These are phyloP conservation scores for Drosophila kuntzei DNA, from an alignment of 2,888 invertebrate species.

Conservation along the genomic window DNA sequence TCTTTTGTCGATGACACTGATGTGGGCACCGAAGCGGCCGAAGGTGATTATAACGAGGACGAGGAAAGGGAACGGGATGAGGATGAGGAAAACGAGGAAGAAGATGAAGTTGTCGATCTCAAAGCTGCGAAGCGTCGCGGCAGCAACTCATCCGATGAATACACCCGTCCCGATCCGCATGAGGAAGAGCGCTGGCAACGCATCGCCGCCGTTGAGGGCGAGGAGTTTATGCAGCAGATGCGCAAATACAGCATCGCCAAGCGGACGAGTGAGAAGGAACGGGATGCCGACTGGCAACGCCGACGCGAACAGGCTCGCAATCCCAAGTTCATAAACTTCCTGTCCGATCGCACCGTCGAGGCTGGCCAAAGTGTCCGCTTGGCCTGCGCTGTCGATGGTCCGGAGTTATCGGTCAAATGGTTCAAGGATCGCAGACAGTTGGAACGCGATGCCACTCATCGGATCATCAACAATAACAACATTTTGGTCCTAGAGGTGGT, in stretches of 20 bases:
- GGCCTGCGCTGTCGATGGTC: constrained; percentile 91
- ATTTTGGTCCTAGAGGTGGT: constrained; percentile 87
- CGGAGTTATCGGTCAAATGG: constrained; percentile 91
- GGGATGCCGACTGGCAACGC: constrained; percentile 85
- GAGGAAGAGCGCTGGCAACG: constrained; percentile 84
- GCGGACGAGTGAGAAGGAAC: constrained; percentile 83
- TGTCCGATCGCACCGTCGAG: constrained; percentile 91
- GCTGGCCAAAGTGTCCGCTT: constrained; percentile 91
- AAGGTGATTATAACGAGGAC: constrained; percentile 67
- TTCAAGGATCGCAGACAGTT: constrained; percentile 88
- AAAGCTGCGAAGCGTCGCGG: constrained; percentile 78
- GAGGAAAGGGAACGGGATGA: constrained; percentile 54
- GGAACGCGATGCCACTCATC: constrained; percentile 84
- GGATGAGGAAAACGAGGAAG: constrained; percentile 65
- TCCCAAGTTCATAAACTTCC: constrained; percentile 86
- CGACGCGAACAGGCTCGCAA: constrained; percentile 83
- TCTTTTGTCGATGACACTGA: constrained; percentile 68
- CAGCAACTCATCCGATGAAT: constrained; percentile 84
- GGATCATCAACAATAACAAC: constrained; percentile 87
- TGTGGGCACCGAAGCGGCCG: constrained; percentile 66
- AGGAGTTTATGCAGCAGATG: constrained; percentile 84
- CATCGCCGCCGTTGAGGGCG: constrained; percentile 84
- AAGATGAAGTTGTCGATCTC: constrained; percentile 70
- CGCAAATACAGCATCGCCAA: constrained; percentile 83
- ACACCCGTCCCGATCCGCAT: constrained; percentile 81